A percentile compares a stretch with the other conserved stretches of the same genome.
Evolutionary conservation across 2,113 vertebrate genomes (phyloP).

Genomic region (Redunca redunca): DNA sequence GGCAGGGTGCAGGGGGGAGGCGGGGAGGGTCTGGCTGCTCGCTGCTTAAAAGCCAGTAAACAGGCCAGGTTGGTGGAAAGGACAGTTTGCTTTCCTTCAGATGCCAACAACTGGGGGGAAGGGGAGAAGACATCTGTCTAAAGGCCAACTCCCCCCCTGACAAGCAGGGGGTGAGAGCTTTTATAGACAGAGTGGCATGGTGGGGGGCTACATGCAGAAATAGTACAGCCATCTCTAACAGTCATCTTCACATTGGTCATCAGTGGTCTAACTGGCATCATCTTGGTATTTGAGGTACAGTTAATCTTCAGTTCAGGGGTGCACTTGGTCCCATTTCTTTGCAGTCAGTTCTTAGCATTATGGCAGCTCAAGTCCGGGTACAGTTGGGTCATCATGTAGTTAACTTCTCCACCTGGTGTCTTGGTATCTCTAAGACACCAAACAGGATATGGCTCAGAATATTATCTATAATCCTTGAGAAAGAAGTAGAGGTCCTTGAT

Average conservation of each 20-base stretch:
- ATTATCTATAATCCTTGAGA: neutral
- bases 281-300: neutral
- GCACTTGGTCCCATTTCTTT: neutral
- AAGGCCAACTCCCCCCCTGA: neutral
- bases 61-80: neutral
- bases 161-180: neutral
- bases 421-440: neutral
- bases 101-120: neutral
- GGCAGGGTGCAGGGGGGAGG: fast-evolving
- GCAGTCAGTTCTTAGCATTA: neutral
- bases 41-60: neutral
- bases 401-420: neutral
- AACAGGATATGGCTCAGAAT: neutral
- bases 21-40: neutral
- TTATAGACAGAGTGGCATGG: neutral
- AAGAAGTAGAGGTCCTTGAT: neutral
- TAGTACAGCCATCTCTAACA: neutral
- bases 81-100: neutral
- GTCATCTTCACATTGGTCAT: neutral
- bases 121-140: neutral
- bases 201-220: neutral
- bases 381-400: neutral
- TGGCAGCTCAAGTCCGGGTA: neutral
- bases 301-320: neutral
- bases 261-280: neutral